These are phyloP conservation scores for Drosophila mettleri DNA, from an alignment of 2,888 invertebrate genomes.

Conservation along the genomic window DNA sequence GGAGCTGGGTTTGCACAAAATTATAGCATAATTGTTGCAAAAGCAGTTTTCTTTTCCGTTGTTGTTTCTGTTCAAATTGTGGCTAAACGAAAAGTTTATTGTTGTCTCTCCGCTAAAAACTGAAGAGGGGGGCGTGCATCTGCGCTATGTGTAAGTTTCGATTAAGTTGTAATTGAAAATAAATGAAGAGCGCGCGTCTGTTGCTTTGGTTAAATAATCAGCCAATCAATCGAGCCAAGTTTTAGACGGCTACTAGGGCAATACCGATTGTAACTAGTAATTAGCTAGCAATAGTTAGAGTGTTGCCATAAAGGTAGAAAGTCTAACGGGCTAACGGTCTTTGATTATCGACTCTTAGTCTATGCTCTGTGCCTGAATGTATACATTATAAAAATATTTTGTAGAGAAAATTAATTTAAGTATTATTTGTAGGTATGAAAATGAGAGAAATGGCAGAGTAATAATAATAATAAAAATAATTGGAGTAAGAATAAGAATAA, in stretches of 20 bases:
- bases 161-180: constrained; percentile 76
- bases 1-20: constrained; percentile 34
- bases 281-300: not conserved
- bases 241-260: not conserved
- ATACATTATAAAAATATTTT: too few relatives aligned
- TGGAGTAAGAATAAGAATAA: too few relatives aligned
- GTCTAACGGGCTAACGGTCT: too few relatives aligned
- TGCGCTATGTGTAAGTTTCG: constrained; percentile 58
- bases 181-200: constrained; percentile 45
- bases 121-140: constrained; percentile 4
- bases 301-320: too few relatives aligned
- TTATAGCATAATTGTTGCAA: constrained; percentile 70
- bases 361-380: too few relatives aligned
- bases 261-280: not conserved
- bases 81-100: constrained; percentile 34
- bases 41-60: constrained; percentile 41
- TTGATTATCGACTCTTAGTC: too few relatives aligned
- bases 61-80: constrained; percentile 23
- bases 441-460: too few relatives aligned
- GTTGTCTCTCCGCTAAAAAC: constrained; percentile 11
- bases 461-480: too few relatives aligned
- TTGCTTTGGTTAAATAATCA: constrained; percentile 46
- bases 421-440: too few relatives aligned
- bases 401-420: too few relatives aligned
- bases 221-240: constrained; percentile 29